Percentiles rank a stretch among this genome's conserved stretches.
These are phyloP conservation scores for Tiliacea aurago DNA, from an alignment of 2,888 invertebrate genomes.

Conservation along the genomic window DNA sequence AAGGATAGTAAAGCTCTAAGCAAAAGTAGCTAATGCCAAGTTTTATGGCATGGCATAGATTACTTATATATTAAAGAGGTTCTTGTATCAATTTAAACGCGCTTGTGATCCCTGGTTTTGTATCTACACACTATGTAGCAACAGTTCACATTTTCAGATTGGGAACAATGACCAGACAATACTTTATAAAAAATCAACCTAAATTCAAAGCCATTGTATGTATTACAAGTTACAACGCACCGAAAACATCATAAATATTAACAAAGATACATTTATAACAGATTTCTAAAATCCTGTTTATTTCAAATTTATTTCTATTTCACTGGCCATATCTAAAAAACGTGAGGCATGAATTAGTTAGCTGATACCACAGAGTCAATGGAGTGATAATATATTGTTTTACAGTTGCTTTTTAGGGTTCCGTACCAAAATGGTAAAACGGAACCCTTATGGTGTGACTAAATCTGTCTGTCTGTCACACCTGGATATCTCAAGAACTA, in stretches of 20 bases:
- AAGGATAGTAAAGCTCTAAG: neutral
- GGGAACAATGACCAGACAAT: constrained; percentile 15
- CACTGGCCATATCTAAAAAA: constrained; percentile 29
- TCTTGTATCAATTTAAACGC: neutral
- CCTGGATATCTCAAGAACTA: too few species aligned
- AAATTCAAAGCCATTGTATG: constrained; percentile 27
- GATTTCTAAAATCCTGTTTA: constrained; percentile 46
- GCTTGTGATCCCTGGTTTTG: too few species aligned
- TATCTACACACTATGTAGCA: too few species aligned
- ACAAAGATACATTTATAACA: constrained; percentile 31
- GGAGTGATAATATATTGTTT: neutral
- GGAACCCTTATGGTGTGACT: too few species aligned
- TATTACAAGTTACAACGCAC: constrained; percentile 18
- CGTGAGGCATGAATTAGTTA: constrained; percentile 62
- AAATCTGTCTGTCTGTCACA: too few species aligned
- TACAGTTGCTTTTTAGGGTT: too few species aligned
- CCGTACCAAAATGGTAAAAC: too few species aligned
- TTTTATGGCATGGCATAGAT: too few species aligned
- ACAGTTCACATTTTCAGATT: neutral
- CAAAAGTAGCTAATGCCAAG: too few species aligned
- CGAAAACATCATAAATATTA: constrained; percentile 20
- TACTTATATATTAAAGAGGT: too few species aligned
- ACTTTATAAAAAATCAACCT: constrained; percentile 36
- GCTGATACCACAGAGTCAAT: constrained; percentile 20
- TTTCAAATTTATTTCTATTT: constrained; percentile 44